Evolutionary conservation across 2,113 vertebrate genomes (phyloP).

Genomic region (Anoura caudifer): DNA sequence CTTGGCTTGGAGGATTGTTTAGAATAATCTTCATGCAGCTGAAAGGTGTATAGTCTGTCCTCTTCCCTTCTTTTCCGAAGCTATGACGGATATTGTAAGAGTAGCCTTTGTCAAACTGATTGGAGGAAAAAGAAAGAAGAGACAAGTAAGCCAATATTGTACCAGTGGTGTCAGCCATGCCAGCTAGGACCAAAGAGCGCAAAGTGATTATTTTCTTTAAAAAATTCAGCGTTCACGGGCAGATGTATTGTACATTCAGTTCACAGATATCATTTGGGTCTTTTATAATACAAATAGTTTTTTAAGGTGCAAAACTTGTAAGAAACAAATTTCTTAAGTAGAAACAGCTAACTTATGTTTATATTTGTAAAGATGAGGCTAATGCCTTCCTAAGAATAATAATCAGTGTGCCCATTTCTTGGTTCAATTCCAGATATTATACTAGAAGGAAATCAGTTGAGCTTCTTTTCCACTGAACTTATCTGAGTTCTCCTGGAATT

Average conservation of each 20-base stretch:
- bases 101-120: constrained; percentile 97
- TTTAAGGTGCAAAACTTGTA: neutral
- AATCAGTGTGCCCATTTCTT: neutral
- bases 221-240: neutral
- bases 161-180: constrained; percentile 69
- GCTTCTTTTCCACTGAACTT: neutral
- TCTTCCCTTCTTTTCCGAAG: constrained; percentile 97
- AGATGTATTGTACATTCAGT: neutral
- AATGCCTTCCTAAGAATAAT: neutral
- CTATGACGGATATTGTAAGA: constrained; percentile 95
- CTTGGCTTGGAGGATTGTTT: constrained; percentile 94
- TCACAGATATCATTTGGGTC: neutral
- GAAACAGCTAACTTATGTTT: neutral
- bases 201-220: constrained; percentile 64
- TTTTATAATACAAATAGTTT: constrained; percentile 9
- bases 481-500: neutral
- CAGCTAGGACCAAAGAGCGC: constrained; percentile 73
- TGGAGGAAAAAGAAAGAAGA: constrained; percentile 68
- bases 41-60: constrained; percentile 97
- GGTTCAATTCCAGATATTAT: neutral
- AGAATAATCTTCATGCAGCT: constrained; percentile 99
- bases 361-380: neutral
- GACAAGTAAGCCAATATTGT: constrained; percentile 69
- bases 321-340: neutral
- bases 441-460: neutral